Evolutionary conservation across 2,113 vertebrate genomes (phyloP).

Genomic region (Ctenodactylus gundi): DNA sequence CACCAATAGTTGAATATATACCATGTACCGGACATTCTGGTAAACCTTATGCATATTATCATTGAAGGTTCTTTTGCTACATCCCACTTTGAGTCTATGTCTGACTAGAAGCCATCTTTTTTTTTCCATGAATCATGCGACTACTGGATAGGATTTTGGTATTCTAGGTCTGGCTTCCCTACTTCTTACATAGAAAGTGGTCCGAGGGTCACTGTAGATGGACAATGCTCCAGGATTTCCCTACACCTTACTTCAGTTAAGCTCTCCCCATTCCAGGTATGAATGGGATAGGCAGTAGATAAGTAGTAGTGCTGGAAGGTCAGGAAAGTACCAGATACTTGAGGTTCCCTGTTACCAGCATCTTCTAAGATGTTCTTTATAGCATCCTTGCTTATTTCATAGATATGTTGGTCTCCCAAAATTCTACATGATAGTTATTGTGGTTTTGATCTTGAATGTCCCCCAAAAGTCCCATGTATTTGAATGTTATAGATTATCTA

Average conservation of each 20-base stretch:
- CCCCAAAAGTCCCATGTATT: no score
- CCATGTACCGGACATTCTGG: not conserved
- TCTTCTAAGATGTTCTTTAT: not conserved
- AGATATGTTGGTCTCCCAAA: not conserved
- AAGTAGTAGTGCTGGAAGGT: not conserved
- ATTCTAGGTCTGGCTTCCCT: not conserved
- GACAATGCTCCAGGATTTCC: not conserved
- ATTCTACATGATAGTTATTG: not conserved
- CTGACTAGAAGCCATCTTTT: not conserved
- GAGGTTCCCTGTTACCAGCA: not conserved
- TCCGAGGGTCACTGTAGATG: no score
- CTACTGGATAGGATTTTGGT: not conserved
- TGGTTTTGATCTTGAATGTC: no score
- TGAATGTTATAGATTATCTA: no score
- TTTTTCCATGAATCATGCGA: not conserved
- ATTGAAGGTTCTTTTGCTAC: not conserved
- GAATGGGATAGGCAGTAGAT: no score
- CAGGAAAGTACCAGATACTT: not conserved
- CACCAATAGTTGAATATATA: not conserved
- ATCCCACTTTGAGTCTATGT: not conserved
- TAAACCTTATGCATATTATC: no score
- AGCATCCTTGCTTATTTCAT: not conserved
- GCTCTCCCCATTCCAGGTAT: not conserved
- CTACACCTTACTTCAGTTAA: not conserved
- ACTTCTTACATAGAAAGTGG: not conserved